A percentile compares a stretch with the other conserved stretches of the same genome.
Conservation (phyloP, 2,113 vertebrate species). For the Xyrauchen texanus region DNA sequence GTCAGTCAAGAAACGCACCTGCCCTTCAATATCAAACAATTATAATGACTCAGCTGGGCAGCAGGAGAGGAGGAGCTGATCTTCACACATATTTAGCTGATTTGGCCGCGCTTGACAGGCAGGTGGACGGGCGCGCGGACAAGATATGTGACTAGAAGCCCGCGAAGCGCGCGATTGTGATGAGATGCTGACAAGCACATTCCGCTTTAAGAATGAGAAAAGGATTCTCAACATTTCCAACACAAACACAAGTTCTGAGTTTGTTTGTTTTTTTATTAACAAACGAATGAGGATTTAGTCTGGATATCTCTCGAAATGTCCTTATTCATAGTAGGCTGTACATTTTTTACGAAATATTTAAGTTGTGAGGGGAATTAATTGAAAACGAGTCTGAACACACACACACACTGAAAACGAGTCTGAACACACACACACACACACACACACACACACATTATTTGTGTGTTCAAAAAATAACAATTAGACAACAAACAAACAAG, state of each 20-base stretch:
- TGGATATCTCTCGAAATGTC: background rate
- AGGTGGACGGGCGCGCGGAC: slow-evolving; percentile 68
- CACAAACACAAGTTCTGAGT: background rate
- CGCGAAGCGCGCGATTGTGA: too few species aligned
- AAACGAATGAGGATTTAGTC: background rate
- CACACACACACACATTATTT: too few species aligned
- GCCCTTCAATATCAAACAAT: slow-evolving; percentile 47
- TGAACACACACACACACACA: too few species aligned
- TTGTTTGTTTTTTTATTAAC: background rate
- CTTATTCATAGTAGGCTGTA: too few species aligned
- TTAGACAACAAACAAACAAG: too few species aligned
- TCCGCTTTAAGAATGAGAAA: slow-evolving; percentile 26
- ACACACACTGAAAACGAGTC: too few species aligned
- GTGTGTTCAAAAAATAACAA: too few species aligned
- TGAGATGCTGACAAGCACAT: slow-evolving; percentile 64
- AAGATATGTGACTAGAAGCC: slow-evolving; percentile 62
- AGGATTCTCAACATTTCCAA: slow-evolving; percentile 2
- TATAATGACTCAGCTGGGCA: slow-evolving; percentile 54
- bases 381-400: too few species aligned
- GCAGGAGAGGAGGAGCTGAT: slow-evolving; percentile 56
- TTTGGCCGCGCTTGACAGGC: slow-evolving; percentile 63
- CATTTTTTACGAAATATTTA: too few species aligned
- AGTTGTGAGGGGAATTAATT: too few species aligned
- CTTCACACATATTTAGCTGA: slow-evolving; percentile 51
- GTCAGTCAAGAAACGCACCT: slow-evolving; percentile 22